Base-by-base conservation (phyloP, 2,888 invertebrate genomes). In the Molorchus minor region DNA sequence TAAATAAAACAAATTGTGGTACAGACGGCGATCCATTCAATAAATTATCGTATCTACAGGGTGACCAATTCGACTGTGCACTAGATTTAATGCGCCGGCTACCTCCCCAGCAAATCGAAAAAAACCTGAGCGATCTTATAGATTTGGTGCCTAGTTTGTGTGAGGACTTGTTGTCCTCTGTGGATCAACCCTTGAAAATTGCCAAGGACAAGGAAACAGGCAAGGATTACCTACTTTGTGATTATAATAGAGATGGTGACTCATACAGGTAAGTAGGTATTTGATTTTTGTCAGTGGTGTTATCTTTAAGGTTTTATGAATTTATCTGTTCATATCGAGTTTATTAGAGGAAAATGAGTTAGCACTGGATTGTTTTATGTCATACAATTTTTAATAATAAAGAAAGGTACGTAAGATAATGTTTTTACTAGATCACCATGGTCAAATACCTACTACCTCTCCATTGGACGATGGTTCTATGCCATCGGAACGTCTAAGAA, bases 91-190 rank as follows among this genome's bases (percentile, higher is more conserved):
- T 99, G 99, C 87, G 99, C 78, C 89, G 99, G 75, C 83, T 99
- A 80, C 99, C 99, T 71, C 99, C 99, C 70, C 99, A 99, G 83
- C 96, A 98, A 83, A 98, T 98, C 73, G 98, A 98, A 81, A 97
- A 97, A 82, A 99, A 98, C 83, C 85, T 99, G 68, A 94, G 94
- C 79, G 98, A 99, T 85, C 86, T 99, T 77, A 98, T 99, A 77
- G 98, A 98, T 82, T 84, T 99, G 80, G 96, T 96, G 72, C 98
- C 97, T 57, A 89, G 89, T 81, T 86, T 99, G 65, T 98, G 97
- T 81, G 98, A 99, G 82, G 98, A 98, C 82, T 85, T 99, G 60
- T 84, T 99, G 41, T 96, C 97, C 5, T 96, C 66, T 13, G 66
- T 66, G 33, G 66, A 66, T 38, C 66, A 99, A 46, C 75, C 75